These are phyloP conservation scores for Muscidifurax raptorellus DNA, from an alignment of 1,140 invertebrate genomes.

Conservation along the genomic window DNA sequence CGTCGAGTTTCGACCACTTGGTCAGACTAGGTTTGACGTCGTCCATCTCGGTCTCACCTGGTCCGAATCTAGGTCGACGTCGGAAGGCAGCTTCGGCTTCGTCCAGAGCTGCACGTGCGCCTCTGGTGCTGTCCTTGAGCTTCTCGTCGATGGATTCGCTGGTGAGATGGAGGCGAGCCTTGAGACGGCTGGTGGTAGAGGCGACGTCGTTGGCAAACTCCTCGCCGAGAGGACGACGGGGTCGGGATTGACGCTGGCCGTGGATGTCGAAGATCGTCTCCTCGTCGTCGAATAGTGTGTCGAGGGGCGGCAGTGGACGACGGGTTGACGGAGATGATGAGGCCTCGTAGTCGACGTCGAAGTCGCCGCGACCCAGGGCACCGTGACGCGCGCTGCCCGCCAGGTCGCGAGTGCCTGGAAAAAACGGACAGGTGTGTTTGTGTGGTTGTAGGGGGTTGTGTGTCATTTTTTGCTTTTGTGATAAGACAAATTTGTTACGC, in stretches of 20 bases:
- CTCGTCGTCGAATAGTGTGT: conserved; percentile 62
- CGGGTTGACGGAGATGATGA: background rate
- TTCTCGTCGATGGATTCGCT: background rate
- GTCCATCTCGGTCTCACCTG: conserved; percentile 67
- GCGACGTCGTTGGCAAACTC: conserved; percentile 68
- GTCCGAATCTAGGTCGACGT: conserved; percentile 63
- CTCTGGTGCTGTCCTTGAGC: conserved; percentile 27
- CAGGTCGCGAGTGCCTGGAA: conserved; percentile 72
- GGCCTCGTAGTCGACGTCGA: conserved; percentile 68
- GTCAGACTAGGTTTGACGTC: conserved; percentile 51
- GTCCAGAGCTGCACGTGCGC: conserved; percentile 58
- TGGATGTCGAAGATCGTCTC: conserved; percentile 73
- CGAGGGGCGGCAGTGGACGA: conserved; percentile 54
- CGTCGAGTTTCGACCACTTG: conserved; percentile 69
- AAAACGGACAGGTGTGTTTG: conserved; percentile 22
- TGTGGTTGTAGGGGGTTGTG: background rate
- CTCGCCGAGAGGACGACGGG: conserved; percentile 58
- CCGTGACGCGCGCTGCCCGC: conserved; percentile 65
- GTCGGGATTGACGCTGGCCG: conserved; percentile 67
- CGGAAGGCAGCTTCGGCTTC: conserved; percentile 65
- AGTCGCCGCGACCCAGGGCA: conserved; percentile 66
- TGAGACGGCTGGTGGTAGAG: conserved; percentile 66
- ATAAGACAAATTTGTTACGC: no score
- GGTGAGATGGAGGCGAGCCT: conserved; percentile 57
- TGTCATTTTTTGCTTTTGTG: no score